Evolutionary conservation across 2,888 invertebrate species (phyloP), one percentile per base, ranked within the genome.

Genomic region (Limnephilus auricula): DNA sequence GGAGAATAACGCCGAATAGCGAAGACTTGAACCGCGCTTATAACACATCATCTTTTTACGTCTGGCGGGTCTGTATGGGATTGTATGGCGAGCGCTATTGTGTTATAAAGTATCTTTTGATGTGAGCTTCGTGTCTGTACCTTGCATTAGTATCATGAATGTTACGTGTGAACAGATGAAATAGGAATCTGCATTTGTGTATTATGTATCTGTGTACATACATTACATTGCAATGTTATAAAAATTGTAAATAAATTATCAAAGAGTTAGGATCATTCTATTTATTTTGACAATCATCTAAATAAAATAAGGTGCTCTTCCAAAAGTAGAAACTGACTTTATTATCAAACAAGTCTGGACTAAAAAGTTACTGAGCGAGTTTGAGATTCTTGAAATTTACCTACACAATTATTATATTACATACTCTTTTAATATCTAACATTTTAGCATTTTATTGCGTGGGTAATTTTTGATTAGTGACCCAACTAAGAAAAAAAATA

Each of bases 301-400:
- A 65, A 25, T 80, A 32, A 80, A 80, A 5, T 32, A 32, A 80
- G 80, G 80, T 80, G 80, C 80, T 80, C 32, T 80, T 80, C 80
- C 32, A 80, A 80, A 80, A 31, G 13, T 80, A 32, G 80, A 80
- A 80, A 80, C 80, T 18, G 25, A 65, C 25, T 65, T 65, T 65
- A 65, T 65, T 65, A 65, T 65, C 18, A 65, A 25, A 25, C 18
- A 65, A 18, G 18, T 65, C 25, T 65, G 65, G 65, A 65, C 65
- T 65, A 40, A 40, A 40, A 65, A 65, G 65, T 50, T 18, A 50
- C 18, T 15, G 18, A 18, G 6, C 25, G 65, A 65, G 6, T 18
- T 65, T 18, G 25, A n/a, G 25, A 65, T 65, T 65, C 65, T 65
- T 65, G 65, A 65, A 65, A 65, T 65, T 65, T 65, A 65, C 25